Evolutionary conservation across 2,797 vertebrate species (phyloP).

Genomic region (Phoebastria nigripes): DNA sequence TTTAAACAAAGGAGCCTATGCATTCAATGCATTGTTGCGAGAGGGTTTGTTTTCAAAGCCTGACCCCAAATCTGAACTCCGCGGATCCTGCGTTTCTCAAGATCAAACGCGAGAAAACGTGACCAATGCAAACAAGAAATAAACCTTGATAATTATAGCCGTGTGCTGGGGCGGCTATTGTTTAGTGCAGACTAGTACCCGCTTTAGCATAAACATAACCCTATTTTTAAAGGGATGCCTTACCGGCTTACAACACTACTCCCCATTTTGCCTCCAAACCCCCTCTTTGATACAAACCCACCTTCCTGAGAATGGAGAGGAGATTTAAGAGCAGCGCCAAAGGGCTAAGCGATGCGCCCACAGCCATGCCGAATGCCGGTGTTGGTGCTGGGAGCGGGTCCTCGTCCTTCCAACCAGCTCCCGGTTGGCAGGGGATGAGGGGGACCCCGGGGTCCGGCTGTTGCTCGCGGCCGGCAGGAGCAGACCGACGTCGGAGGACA

Average conservation of each 20-base stretch:
- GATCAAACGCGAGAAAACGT: constrained; percentile 60
- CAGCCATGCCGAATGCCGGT: fast-evolving
- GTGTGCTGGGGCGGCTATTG: constrained; percentile 41
- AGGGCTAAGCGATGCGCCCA: not conserved
- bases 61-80: constrained; percentile 52
- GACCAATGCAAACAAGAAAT: constrained; percentile 57
- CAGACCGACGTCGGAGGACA: not conserved
- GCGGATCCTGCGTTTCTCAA: constrained; percentile 38
- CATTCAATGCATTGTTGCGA: constrained; percentile 18
- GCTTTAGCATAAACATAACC: constrained; percentile 46
- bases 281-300: not conserved
- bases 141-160: constrained; percentile 58
- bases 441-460: not conserved
- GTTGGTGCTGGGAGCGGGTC: fast-evolving
- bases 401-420: not conserved
- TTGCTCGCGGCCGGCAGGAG: not conserved
- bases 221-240: constrained; percentile 59
- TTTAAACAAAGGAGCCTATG: constrained; percentile 43
- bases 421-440: fast-evolving
- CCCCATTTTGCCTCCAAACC: not conserved
- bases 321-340: not conserved
- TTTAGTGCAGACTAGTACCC: constrained; percentile 46
- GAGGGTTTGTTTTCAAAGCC: constrained; percentile 53
- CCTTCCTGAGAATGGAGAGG: not conserved
- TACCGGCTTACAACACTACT: not conserved